phyloP scores from a whole-genome alignment of 2,888 invertebrate genomes.

The Leptinotarsa rubiginosa region DNA sequence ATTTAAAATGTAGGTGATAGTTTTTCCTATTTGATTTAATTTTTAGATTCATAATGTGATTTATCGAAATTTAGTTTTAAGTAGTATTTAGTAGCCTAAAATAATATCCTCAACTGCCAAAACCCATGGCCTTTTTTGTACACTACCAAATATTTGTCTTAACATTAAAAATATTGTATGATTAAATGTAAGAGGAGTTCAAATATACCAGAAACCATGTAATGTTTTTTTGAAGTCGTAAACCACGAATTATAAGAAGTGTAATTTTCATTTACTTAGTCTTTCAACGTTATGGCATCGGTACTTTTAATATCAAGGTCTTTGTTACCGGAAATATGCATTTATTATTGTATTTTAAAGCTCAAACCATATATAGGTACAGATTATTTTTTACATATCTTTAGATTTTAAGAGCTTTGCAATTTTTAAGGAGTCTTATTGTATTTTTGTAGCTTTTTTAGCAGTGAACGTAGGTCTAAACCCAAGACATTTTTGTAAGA shows the following conservation, averaged over 20 bases:
- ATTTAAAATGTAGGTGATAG: constrained; percentile 45
- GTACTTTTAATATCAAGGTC: constrained; percentile 38
- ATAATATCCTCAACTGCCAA: constrained; percentile 48
- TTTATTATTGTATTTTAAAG: constrained; percentile 51
- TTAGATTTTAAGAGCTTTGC: constrained; percentile 47
- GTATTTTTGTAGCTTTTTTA: constrained; percentile 51
- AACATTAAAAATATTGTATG: constrained; percentile 24
- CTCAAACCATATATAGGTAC: constrained; percentile 48
- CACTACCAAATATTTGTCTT: constrained; percentile 37
- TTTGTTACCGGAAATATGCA: constrained; percentile 56
- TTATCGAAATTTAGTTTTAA: constrained; percentile 43
- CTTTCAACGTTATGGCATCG: constrained; percentile 1
- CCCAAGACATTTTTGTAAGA: constrained; percentile 50
- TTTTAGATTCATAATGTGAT: constrained; percentile 41
- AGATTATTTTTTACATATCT: constrained; percentile 53
- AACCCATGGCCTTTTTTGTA: constrained; percentile 48
- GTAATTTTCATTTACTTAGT: neutral
- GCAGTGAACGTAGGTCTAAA: constrained; percentile 41
- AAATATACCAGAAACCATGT: neutral
- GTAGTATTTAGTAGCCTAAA: constrained; percentile 47
- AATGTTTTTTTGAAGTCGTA: neutral
- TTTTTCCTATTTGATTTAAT: constrained; percentile 30
- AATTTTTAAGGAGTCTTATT: constrained; percentile 46
- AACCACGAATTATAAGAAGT: no score
- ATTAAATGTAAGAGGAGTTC: constrained; percentile 23